Base-by-base conservation (phyloP, 2,797 vertebrate species). In the Paramormyrops hopkinsi region DNA sequence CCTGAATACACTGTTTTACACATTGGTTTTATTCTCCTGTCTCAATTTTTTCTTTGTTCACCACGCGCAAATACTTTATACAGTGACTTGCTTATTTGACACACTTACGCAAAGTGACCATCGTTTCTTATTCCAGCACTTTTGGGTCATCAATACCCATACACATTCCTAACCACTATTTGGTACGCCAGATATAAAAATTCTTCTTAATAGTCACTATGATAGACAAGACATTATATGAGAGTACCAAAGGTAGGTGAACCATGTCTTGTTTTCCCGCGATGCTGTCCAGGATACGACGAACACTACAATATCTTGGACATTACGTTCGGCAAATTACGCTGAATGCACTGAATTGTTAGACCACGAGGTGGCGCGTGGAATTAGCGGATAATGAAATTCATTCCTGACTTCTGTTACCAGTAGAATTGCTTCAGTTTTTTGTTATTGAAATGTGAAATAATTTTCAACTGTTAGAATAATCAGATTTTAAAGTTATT, bases 281-380 rank as follows among this genome's bases (percentile, higher is more conserved):
- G 11, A 29, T 65, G 14, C 69, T 44, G 73, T 17, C 33, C 73
- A 79, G 73, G 14, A n/a, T 69, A 33, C 41, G 33, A 76, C 33
- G 12, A 76, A 76, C 12, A 17, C n/a, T 76, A 37, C 69, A 76
- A 17, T 41, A 41, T 14, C 11, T 37, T 76, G 2, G 14, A 76
- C 25, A 76, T 76, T 5, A 37, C 37, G 33, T 76, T 14, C 17
- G 37, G 14, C 4, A 19, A 41, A 17, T 41, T 41, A 44, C 69
- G 17, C 37, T 17, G 5, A 76, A 14, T 19, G 73, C 73, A 79
- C 3, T 46, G 33, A 4, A 29, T 8, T 4, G 12, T 33, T 14
- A 2, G 33, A 65, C 79, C 88, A 50, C 56, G 56, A 62, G 88
- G 79, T 85, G 79, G 82, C 82, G 54, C 88, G 7, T 59, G 12